Conservation (phyloP, 2,113 vertebrate species). For the Tautogolabrus adspersus region DNA sequence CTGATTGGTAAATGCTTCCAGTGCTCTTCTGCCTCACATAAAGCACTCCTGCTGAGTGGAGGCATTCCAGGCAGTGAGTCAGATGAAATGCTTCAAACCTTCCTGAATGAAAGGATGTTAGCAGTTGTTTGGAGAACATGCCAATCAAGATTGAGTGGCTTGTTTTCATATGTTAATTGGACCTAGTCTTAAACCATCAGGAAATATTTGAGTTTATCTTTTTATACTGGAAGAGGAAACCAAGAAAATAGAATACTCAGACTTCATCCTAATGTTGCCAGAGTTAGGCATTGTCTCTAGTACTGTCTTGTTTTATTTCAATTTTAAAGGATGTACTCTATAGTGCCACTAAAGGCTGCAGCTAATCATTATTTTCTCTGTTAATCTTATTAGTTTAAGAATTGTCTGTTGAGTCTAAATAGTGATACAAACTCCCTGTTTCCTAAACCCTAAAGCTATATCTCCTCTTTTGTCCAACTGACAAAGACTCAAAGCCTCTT, state of each 20-base stretch:
- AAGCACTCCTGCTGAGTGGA: constrained; percentile 63
- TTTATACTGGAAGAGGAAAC: constrained; percentile 18
- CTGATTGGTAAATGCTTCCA: constrained; percentile 44
- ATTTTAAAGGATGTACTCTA: no score
- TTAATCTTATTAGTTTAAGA: no score
- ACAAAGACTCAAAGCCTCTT: no score
- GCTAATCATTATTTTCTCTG: no score
- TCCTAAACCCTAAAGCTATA: no score
- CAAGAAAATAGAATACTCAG: constrained; percentile 6
- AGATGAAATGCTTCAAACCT: constrained; percentile 62
- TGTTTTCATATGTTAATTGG: constrained; percentile 67
- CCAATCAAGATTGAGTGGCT: constrained; percentile 53
- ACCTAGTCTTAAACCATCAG: constrained; percentile 23
- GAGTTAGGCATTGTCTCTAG: background rate
- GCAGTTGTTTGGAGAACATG: constrained; percentile 61
- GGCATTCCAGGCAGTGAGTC: constrained; percentile 58
- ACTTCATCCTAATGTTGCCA: constrained; percentile 14
- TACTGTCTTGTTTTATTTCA: no score
- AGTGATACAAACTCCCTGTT: no score
- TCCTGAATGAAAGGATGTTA: constrained; percentile 50
- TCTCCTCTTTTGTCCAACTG: no score
- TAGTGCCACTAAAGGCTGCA: no score
- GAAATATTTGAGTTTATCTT: constrained; percentile 29
- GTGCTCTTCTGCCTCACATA: constrained; percentile 39
- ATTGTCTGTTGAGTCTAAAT: no score